phyloP scores from a whole-genome alignment of 2,797 vertebrate species.

The Calcarius lapponicus region DNA sequence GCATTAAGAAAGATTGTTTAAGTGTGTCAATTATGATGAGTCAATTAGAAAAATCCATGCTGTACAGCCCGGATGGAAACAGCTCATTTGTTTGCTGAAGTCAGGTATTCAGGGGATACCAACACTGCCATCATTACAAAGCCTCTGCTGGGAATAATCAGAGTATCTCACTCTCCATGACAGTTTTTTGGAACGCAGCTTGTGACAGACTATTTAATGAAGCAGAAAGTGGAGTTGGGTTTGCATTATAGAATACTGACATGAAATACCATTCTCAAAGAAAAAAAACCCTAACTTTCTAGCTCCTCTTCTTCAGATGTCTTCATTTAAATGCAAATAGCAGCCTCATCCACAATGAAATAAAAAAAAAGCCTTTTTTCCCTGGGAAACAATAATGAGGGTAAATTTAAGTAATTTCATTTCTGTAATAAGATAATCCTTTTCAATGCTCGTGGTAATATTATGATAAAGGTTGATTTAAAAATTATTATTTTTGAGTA shows the following conservation, averaged over 20 bases:
- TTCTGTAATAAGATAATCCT: constrained; percentile 37
- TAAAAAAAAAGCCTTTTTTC: background rate
- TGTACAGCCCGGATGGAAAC: background rate
- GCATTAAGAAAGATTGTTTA: background rate
- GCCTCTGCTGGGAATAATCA: constrained; percentile 15
- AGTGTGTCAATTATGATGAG: background rate
- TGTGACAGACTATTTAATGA: constrained; percentile 25
- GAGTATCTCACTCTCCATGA: background rate
- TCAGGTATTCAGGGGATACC: background rate
- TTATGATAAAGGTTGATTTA: constrained; percentile 37
- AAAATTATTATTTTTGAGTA: constrained; percentile 58
- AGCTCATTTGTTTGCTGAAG: background rate
- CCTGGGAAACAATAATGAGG: constrained; percentile 49
- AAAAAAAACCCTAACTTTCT: background rate
- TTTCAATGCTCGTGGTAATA: background rate
- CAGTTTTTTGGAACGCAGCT: constrained; percentile 4
- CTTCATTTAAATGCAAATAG: constrained; percentile 74
- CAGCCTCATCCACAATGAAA: constrained; percentile 38
- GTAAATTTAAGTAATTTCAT: constrained; percentile 44
- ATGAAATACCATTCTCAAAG: constrained; percentile 46
- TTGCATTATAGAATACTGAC: constrained; percentile 2
- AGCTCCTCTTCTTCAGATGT: constrained; percentile 50
- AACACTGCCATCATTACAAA: background rate
- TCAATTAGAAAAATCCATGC: background rate
- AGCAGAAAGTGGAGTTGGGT: constrained; percentile 1